A percentile compares a stretch with the other conserved stretches of the same genome.
These are phyloP conservation scores for Aphelenchoides avenae DNA, from an alignment of 1,140 invertebrate species.

Conservation along the genomic window DNA sequence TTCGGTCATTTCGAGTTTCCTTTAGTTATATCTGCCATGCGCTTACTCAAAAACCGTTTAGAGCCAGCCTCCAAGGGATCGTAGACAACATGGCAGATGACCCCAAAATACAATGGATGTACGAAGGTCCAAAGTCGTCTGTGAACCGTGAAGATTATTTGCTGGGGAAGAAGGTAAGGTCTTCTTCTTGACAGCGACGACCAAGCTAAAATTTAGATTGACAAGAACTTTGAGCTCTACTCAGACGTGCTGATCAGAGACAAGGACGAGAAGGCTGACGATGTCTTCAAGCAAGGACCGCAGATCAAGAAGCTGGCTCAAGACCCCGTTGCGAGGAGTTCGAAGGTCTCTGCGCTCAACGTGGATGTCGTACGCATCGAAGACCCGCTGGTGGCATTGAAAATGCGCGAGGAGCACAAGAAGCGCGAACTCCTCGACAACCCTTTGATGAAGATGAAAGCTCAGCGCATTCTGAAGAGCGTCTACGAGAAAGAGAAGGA, in stretches of 20 bases:
- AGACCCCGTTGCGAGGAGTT: constrained; percentile 1
- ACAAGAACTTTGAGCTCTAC: constrained; percentile 47
- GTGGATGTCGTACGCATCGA: constrained; percentile 35
- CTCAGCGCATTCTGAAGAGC: constrained; percentile 26
- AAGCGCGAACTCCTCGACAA: constrained; percentile 32
- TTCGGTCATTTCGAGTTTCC: too few species aligned
- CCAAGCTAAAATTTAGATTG: too few species aligned
- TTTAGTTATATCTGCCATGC: too few species aligned
- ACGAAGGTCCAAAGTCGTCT: constrained; percentile 40
- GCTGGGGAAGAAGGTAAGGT: constrained; percentile 42
- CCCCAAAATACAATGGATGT: constrained; percentile 46
- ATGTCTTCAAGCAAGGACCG: too few species aligned
- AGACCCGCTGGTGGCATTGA: constrained; percentile 40
- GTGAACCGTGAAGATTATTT: constrained; percentile 47
- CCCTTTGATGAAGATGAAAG: constrained; percentile 37
- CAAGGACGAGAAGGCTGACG: constrained; percentile 26
- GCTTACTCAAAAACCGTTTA: too few species aligned
- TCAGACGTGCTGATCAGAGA: constrained; percentile 42
- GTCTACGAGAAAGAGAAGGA: constrained; percentile 40
- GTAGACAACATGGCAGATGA: too few species aligned
- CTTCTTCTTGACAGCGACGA: background rate
- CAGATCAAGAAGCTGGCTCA: constrained; percentile 18
- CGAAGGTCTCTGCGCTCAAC: constrained; percentile 29
- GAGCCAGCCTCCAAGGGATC: too few species aligned
- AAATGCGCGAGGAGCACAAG: constrained; percentile 41